These are phyloP conservation scores for Drosophila asahinai DNA, from an alignment of 1,140 invertebrate genomes.

Conservation along the genomic window DNA sequence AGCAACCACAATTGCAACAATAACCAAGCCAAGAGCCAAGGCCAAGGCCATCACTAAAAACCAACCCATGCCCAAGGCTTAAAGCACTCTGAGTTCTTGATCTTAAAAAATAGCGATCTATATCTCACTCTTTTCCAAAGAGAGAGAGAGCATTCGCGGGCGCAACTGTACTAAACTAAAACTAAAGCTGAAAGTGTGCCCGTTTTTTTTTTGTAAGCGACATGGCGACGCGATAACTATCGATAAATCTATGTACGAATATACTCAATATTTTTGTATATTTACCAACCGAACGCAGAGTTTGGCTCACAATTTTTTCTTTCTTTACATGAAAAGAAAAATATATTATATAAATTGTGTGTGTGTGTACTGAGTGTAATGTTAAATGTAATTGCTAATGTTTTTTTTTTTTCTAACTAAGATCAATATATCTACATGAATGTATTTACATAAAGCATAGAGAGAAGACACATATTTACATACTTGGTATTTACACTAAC, in stretches of 20 bases:
- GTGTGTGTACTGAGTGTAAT: constrained; percentile 18
- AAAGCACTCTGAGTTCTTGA: constrained; percentile 15
- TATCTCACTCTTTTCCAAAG: constrained; percentile 5
- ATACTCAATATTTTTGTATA: constrained; percentile 32
- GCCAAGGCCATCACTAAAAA: constrained; percentile 39
- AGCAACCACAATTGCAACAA: constrained; percentile 29
- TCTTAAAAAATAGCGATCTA: background rate
- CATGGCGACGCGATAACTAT: background rate
- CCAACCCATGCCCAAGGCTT: constrained; percentile 47
- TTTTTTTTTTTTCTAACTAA: constrained; percentile 39
- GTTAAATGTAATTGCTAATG: constrained; percentile 29
- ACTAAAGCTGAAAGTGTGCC: constrained; percentile 42
- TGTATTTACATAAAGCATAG: constrained; percentile 38
- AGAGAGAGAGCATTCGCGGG: constrained; percentile 13
- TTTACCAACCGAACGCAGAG: constrained; percentile 4
- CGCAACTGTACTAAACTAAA: constrained; percentile 55
- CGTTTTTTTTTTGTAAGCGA: constrained; percentile 23
- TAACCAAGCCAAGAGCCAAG: constrained; percentile 26
- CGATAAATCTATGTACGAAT: constrained; percentile 15
- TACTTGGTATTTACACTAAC: constrained; percentile 48
- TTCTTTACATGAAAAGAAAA: background rate
- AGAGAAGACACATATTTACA: constrained; percentile 41
- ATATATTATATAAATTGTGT: background rate
- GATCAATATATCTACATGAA: constrained; percentile 24
- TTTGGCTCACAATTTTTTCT: constrained; percentile 25